Evolutionary conservation across 1,140 invertebrate genomes (phyloP), one percentile per base, ranked within the genome.

Genomic region (Samia ricini): DNA sequence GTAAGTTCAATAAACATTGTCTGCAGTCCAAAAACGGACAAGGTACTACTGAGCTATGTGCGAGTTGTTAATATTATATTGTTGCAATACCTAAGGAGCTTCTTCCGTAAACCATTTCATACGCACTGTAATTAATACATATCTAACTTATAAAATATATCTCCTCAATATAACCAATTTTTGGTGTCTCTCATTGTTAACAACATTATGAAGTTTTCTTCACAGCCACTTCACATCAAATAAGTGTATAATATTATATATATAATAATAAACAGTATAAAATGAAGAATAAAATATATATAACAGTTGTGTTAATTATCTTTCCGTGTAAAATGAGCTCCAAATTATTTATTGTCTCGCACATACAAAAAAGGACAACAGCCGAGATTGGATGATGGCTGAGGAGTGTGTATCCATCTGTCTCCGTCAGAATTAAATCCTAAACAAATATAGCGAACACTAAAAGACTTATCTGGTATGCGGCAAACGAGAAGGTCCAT

Each of bases 291-390:
- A 66, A 63, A 60, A 51, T 61, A 75, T 66, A 57, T 65, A 68
- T 63, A 61, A 64, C 63, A 49, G 66, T 57, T 54, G 63, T 66
- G n/a, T n/a, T n/a, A 63, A 21, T 15, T 42, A 63, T 68, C 61
- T 58, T 59, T 50, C 33, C 36, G 61, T 57, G 60, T 64, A 68
- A 64, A 65, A 74, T 63, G 70, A 74, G 77, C 77, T 79, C 77
- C 71, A 67, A 69, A 68, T 50, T 74, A 81, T 77, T 86, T 89
- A 89, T 88, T 89, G 85, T 89, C 87, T 88, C 87, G 83, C 83
- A 85, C 83, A 77, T 82, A 81, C 63, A 76, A 79, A 85, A n/a
- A 83, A 76, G 79, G 76, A 79, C 56, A 56, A 75, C 69, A 66
- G 74, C 73, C 72, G 69, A 68, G 71, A 15, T n/a, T n/a, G n/a